Percentiles rank a stretch among this genome's conserved stretches.
Conservation (phyloP, 2,113 vertebrate species). For the Ondatra zibethicus region DNA sequence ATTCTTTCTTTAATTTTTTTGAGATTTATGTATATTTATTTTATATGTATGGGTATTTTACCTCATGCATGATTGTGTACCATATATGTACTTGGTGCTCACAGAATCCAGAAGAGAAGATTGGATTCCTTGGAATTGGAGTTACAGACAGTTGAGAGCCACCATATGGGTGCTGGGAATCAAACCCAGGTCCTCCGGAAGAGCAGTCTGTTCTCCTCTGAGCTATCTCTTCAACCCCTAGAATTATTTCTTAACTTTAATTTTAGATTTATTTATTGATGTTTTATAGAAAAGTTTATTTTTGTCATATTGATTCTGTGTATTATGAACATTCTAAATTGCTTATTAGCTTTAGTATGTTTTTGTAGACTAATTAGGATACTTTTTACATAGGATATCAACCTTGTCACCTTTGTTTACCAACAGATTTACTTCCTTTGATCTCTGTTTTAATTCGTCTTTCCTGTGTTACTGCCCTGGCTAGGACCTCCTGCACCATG, state of each 20-base stretch:
- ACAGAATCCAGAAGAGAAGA: background rate
- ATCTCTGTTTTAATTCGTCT: background rate
- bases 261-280: slow-evolving; percentile 38
- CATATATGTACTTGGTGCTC: background rate
- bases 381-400: background rate
- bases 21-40: background rate
- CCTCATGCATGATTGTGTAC: background rate
- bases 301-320: background rate
- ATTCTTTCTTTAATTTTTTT: slow-evolving; percentile 56
- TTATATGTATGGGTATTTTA: background rate
- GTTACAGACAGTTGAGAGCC: background rate
- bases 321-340: background rate
- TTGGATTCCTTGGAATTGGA: background rate
- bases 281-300: slow-evolving; percentile 5
- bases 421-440: slow-evolving; percentile 32
- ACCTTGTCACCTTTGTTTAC: background rate
- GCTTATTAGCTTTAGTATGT: background rate
- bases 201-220: background rate
- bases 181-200: background rate
- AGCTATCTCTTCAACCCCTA: background rate
- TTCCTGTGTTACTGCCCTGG: background rate
- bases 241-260: slow-evolving; percentile 26
- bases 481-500: background rate
- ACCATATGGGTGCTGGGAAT: background rate
- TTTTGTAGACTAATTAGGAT: background rate